Evolutionary conservation across 2,888 invertebrate genomes (phyloP).

Genomic region (Ectemnius cavifrons): DNA sequence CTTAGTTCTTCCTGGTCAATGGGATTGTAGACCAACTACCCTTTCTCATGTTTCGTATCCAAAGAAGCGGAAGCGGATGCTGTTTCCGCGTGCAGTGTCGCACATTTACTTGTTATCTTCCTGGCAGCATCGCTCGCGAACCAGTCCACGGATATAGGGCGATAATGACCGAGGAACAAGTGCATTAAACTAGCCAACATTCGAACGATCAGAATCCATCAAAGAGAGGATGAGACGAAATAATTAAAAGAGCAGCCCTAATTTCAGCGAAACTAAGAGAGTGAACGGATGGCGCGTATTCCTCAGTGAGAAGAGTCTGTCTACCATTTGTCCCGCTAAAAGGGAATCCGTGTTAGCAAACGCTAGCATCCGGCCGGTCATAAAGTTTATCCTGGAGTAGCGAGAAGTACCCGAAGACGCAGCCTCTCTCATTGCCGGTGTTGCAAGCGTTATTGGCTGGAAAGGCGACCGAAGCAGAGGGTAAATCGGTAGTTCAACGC

Average conservation of each 20-base stretch:
- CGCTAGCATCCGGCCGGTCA: neutral
- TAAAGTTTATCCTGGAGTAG: slow-evolving; percentile 1
- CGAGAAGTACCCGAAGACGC: neutral
- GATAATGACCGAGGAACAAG: neutral
- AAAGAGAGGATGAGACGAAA: neutral
- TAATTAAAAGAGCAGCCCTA: neutral
- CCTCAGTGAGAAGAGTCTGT: neutral
- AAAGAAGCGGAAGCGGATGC: no score
- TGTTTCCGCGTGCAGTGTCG: neutral
- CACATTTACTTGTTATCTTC: neutral
- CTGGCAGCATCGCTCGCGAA: neutral
- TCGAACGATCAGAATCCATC: neutral
- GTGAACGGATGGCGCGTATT: neutral
- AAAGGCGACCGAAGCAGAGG: no score
- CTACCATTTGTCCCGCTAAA: neutral
- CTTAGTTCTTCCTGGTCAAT: no score
- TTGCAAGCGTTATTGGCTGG: no score
- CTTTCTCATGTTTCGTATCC: no score
- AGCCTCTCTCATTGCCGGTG: no score
- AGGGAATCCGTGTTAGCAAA: slow-evolving; percentile 5
- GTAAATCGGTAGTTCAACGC: no score
- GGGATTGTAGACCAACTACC: no score
- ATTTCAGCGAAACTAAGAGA: neutral
- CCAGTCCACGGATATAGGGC: neutral
- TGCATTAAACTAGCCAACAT: no score